Conservation (phyloP, 2,113 vertebrate genomes). For the Prunella fulvescens region DNA sequence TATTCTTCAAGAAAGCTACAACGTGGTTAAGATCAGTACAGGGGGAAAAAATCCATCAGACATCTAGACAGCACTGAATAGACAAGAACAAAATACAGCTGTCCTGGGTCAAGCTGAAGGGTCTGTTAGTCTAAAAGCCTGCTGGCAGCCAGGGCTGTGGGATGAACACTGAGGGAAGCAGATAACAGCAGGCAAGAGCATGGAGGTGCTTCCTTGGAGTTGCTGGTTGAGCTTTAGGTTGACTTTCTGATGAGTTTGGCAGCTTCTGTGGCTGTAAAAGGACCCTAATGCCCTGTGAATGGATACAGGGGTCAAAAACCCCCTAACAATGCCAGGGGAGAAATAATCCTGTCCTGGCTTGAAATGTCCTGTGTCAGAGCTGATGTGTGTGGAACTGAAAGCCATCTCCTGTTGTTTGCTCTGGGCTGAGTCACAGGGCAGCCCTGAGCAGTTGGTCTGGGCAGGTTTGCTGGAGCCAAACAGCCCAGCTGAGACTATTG, state of each 20-base stretch:
- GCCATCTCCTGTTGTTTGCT: neutral
- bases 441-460: neutral
- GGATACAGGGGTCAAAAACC: fast-evolving
- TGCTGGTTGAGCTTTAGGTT: neutral
- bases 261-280: neutral
- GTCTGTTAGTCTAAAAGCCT: neutral
- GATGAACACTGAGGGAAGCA: fast-evolving
- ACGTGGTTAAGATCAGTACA: neutral
- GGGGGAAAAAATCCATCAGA: neutral
- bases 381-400: neutral
- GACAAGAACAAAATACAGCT: neutral
- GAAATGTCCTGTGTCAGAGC: neutral
- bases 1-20: neutral
- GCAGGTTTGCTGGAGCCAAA: neutral
- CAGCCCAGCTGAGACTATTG: neutral
- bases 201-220: neutral
- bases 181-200: neutral
- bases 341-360: neutral
- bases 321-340: neutral
- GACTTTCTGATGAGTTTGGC: neutral
- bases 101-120: neutral
- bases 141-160: neutral
- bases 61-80: neutral
- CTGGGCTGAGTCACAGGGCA: neutral
- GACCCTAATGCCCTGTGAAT: neutral